Conservation (phyloP, 2,888 invertebrate species). For the Dascillus cervinus region DNA sequence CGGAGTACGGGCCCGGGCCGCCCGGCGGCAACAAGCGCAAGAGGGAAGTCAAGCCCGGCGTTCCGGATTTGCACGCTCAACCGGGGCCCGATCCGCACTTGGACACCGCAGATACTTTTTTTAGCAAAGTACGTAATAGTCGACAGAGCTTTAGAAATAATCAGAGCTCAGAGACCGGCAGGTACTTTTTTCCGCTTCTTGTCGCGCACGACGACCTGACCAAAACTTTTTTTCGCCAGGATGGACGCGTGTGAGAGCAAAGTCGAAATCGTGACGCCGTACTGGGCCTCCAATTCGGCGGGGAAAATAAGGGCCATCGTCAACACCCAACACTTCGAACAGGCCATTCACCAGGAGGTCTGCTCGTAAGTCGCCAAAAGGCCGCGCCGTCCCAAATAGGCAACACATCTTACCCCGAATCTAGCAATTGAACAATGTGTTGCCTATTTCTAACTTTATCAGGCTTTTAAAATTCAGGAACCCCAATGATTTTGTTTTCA, state of each 20-base stretch:
- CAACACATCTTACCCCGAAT: background rate
- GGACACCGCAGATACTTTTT: slow-evolving; percentile 47
- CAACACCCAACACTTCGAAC: slow-evolving; percentile 90
- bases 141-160: slow-evolving; percentile 48
- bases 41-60: slow-evolving; percentile 41
- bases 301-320: slow-evolving; percentile 87
- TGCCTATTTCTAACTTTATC: too few species aligned
- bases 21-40: slow-evolving; percentile 40
- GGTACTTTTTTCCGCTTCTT: slow-evolving; percentile 31
- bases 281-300: slow-evolving; percentile 90
- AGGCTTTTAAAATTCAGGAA: too few species aligned
- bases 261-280: slow-evolving; percentile 87
- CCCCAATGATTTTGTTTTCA: slow-evolving; percentile 40
- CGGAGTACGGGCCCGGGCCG: slow-evolving; percentile 35
- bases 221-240: slow-evolving; percentile 42
- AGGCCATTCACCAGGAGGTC: slow-evolving; percentile 91
- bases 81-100: slow-evolving; percentile 41
- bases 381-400: too few species aligned
- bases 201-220: background rate
- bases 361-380: slow-evolving; percentile 92
- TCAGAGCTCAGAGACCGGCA: slow-evolving; percentile 47
- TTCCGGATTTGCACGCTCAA: slow-evolving; percentile 52
- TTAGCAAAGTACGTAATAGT: slow-evolving; percentile 46
- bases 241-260: slow-evolving; percentile 87
- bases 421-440: too few species aligned